Conservation (phyloP, 2,113 vertebrate genomes). For the Cheilinus undulatus region DNA sequence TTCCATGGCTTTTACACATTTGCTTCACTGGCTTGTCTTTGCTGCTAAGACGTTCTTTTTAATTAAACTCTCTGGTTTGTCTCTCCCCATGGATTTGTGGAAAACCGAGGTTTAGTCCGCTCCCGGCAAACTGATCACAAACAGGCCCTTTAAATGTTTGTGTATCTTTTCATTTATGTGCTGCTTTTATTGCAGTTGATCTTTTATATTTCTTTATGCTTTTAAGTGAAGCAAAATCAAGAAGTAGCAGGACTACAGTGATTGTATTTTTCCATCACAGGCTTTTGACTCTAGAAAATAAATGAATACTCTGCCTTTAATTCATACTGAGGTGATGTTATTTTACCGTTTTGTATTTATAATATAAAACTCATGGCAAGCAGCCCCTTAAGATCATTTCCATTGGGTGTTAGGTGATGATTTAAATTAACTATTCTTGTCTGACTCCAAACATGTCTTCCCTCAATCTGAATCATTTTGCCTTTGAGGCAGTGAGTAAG, state of each 20-base stretch:
- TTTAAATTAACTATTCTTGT: background rate
- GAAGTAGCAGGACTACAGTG: no score
- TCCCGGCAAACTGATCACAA: background rate
- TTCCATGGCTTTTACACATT: no score
- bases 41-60: no score
- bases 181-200: no score
- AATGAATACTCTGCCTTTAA: background rate
- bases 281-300: background rate
- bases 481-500: background rate
- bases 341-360: no score
- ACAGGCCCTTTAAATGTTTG: background rate
- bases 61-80: slow-evolving; percentile 45
- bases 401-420: background rate
- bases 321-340: background rate
- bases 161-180: slow-evolving; percentile 34
- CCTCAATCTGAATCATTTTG: background rate
- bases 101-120: slow-evolving; percentile 28
- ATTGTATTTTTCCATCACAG: background rate
- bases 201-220: no score
- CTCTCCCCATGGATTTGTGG: background rate
- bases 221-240: no score
- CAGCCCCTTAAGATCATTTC: background rate
- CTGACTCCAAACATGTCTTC: background rate
- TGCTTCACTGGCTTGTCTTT: no score
- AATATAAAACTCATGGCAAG: no score